Evolutionary conservation across 2,888 invertebrate genomes (phyloP).

Genomic region (Periphyllus acericola): DNA sequence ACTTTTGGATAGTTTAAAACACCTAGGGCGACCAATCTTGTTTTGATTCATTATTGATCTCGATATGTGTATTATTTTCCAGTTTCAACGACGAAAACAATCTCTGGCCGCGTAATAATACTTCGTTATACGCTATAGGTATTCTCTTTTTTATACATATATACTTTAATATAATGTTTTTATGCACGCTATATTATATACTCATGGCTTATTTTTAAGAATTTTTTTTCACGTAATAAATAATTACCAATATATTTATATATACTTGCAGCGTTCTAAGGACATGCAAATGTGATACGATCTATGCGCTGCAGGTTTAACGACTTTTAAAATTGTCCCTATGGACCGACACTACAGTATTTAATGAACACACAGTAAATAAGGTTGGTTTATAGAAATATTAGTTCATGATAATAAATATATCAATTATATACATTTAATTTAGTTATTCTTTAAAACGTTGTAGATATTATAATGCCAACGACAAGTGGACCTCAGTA

Average conservation of each 20-base stretch:
- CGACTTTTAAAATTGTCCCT: neutral
- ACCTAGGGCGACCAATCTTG: conserved; percentile 29
- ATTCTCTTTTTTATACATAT: neutral
- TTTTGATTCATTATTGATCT: conserved; percentile 41
- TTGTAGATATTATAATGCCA: no score
- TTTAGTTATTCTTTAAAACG: no score
- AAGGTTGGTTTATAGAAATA: no score
- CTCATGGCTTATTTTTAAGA: neutral
- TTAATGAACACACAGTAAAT: no score
- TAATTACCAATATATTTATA: neutral
- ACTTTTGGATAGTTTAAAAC: conserved; percentile 37
- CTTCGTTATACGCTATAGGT: neutral
- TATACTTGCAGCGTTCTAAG: neutral
- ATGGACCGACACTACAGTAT: neutral
- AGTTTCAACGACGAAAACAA: neutral
- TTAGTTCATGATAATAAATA: no score
- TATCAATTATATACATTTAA: no score
- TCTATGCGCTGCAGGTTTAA: neutral
- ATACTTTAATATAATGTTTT: neutral
- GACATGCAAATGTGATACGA: neutral
- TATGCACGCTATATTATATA: neutral
- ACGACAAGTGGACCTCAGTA: no score
- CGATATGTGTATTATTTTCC: conserved; percentile 10
- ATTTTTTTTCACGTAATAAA: neutral
- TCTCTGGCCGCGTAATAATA: neutral